Conservation (phyloP, 2,888 invertebrate genomes). For the Tetheella fluctuosa region DNA sequence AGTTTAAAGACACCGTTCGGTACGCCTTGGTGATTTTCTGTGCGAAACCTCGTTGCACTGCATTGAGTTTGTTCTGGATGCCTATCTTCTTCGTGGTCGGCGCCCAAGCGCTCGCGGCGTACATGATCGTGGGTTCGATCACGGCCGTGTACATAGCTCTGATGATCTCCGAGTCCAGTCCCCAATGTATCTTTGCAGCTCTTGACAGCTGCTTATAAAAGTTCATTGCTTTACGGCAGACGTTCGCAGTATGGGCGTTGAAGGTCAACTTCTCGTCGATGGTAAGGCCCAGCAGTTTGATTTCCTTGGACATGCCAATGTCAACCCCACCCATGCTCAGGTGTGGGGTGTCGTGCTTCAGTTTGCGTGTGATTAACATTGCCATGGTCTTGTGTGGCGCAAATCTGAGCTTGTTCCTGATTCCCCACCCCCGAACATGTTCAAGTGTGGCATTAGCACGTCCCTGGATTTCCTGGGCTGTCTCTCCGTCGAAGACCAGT, state of each 20-base stretch:
- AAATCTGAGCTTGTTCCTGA: constrained; percentile 13
- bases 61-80: too few relatives aligned
- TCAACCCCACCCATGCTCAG: neutral
- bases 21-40: too few relatives aligned
- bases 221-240: neutral
- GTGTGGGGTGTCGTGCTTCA: too few relatives aligned
- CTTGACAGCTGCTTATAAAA: too few relatives aligned
- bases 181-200: too few relatives aligned
- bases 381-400: too few relatives aligned
- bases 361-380: too few relatives aligned
- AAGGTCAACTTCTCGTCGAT: constrained; percentile 9
- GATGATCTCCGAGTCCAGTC: too few relatives aligned
- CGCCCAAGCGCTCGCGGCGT: constrained; percentile 18
- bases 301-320: neutral
- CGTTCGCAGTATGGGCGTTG: neutral
- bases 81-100: too few relatives aligned
- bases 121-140: constrained; percentile 14
- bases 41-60: too few relatives aligned
- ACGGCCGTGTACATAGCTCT: too few relatives aligned
- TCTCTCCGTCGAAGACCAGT: constrained; percentile 17
- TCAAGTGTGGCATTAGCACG: constrained; percentile 8
- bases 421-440: constrained; percentile 5
- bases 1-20: too few relatives aligned
- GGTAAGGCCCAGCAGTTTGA: constrained; percentile 9
- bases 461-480: constrained; percentile 16